Evolutionary conservation across 2,888 invertebrate species (phyloP).

Genomic region (Drosophila suboccidentalis): DNA sequence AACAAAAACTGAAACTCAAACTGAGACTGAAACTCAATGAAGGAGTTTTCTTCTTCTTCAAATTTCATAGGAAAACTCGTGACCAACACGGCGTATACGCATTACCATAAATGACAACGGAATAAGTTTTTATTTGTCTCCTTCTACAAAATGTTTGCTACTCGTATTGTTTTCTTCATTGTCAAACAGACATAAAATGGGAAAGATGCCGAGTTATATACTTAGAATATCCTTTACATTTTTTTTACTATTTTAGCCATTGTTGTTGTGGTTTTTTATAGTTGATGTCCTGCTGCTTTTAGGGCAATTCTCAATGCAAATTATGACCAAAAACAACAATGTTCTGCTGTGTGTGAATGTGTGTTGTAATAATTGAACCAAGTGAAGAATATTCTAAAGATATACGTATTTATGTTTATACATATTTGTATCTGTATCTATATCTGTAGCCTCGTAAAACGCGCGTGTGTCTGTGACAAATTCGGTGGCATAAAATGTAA

Average conservation of each 20-base stretch:
- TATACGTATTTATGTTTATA: constrained; percentile 4
- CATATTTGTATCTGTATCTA: constrained; percentile 2
- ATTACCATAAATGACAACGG: constrained; percentile 65
- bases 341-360: constrained; percentile 3
- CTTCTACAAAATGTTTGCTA: constrained; percentile 15
- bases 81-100: constrained; percentile 62
- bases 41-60: constrained; percentile 35
- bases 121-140: constrained; percentile 59
- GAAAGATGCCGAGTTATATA: constrained; percentile 8
- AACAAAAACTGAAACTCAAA: constrained; percentile 16
- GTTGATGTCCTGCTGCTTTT: constrained; percentile 14
- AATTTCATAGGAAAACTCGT: constrained; percentile 47
- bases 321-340: constrained; percentile 13
- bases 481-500: constrained; percentile 47
- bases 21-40: constrained; percentile 15
- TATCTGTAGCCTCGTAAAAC: constrained; percentile 31
- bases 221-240: constrained; percentile 2
- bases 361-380: constrained; percentile 24
- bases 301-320: constrained; percentile 22
- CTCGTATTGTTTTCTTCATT: constrained; percentile 11
- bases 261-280: constrained; percentile 9
- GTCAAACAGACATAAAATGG: constrained; percentile 14
- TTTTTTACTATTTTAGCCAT: constrained; percentile 3
- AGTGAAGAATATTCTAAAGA: constrained; percentile 23
- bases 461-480: constrained; percentile 54